Evolutionary conservation across 2,888 invertebrate genomes (phyloP), one percentile per base, ranked within the genome.

Genomic region (Galerucella calmariensis): DNA sequence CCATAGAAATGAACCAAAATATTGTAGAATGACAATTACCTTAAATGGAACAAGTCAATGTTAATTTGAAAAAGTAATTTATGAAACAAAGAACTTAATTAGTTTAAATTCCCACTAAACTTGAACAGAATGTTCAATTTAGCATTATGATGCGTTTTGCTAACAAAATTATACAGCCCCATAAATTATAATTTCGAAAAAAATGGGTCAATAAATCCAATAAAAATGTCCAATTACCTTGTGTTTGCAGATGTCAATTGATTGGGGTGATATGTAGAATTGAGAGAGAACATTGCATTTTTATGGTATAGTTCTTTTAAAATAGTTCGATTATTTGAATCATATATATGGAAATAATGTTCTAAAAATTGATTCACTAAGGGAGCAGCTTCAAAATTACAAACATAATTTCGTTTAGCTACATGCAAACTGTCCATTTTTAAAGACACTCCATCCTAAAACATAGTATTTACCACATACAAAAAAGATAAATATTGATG

Each of bases 321-420:
- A 0, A 85, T 75, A 0, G 83, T 82, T 41, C 94, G 88, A 70
- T 92, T 90, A 0, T 88, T 88, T 1, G 88, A 86, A 82, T 95
- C 95, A 76, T 93, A 90, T 1, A 93, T 84, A 0, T 89, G 89
- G 82, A 92, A 94, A 86, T 90, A 93, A 75, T 92, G 90, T 72
- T 91, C 90, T 5, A 94, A 84, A 83, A 94, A 94, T 80, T 90
- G 90, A 72, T 91, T 90, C 0, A 91, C 89, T 0, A 94, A 79
- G 0, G 83, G 84, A 56, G 85, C 84, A 0, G 90, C 89, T 0
- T 88, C 87, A 5, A 85, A 83, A 14, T 89, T 87, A 58, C 88
- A 85, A 65, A 92, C 89, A 84, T 88, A 92, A 82, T 91, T 91
- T 24, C 88, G 88, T 81, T 86, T 85, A 24, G 86, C 81, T 0